Conservation (phyloP, 2,113 vertebrate genomes). For the Sebastes fasciatus region DNA sequence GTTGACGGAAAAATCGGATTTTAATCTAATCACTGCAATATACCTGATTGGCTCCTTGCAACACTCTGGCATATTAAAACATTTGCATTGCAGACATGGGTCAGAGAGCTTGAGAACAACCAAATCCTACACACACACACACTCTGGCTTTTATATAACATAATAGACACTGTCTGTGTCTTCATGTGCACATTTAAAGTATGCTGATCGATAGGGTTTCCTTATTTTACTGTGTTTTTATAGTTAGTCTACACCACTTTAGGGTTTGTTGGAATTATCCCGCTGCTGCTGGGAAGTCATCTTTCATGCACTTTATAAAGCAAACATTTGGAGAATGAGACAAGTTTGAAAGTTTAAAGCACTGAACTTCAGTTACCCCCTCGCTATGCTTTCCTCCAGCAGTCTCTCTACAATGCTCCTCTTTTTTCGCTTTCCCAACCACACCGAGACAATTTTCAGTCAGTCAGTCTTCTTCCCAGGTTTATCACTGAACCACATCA, state of each 20-base stretch:
- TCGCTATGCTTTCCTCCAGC: constrained; percentile 46
- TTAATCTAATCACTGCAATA: constrained; percentile 81
- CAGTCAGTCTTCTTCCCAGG: constrained; percentile 69
- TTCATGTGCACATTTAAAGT: constrained; percentile 26
- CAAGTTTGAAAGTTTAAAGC: constrained; percentile 63
- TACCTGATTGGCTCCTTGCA: constrained; percentile 74
- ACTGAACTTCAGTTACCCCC: constrained; percentile 51
- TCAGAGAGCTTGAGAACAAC: constrained; percentile 51
- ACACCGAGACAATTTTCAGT: constrained; percentile 60
- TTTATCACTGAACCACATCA: constrained; percentile 80
- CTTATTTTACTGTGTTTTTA: constrained; percentile 21
- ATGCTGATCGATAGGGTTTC: constrained; percentile 43
- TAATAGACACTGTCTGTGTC: constrained; percentile 33
- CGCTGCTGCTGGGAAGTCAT: constrained; percentile 18
- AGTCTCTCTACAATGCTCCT: constrained; percentile 23
- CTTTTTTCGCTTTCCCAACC: constrained; percentile 26
- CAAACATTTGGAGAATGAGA: constrained; percentile 56
- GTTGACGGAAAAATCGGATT: constrained; percentile 77
- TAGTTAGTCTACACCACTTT: constrained; percentile 24
- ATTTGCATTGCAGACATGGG: constrained; percentile 70
- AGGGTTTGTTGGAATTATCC: constrained; percentile 41
- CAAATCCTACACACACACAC: constrained; percentile 31
- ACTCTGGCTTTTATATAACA: constrained; percentile 12
- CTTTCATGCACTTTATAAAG: constrained; percentile 27
- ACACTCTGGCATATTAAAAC: constrained; percentile 80